Base-by-base conservation (phyloP, 30 jellyfish, hydroid and myxozoan species). In the Nemopilema nomurai region DNA sequence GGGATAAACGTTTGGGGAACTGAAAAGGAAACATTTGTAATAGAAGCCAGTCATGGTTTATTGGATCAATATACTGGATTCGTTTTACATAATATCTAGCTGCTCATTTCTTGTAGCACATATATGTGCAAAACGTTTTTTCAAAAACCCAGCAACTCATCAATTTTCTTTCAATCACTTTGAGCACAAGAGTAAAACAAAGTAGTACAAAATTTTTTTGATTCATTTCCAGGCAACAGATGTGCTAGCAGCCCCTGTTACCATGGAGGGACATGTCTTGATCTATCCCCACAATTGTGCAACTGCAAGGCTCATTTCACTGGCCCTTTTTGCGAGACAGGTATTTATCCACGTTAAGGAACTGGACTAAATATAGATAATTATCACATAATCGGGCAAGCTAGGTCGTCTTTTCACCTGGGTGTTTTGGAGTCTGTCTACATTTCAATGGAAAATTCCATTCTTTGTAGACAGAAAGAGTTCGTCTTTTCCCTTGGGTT, bases 311-410 rank as follows among this genome's bases (percentile, higher is more conserved):
- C n/a, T 1, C 63, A 62, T 4, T 69, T 24, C 49, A 28, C 64
- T 69, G 80, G 80, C 26, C 28, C n/a, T 4, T 69, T 69, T 28
- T 69, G 80, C 17, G 63, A 69, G 23, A 24, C 21, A 69, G 80
- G 80, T 69, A 69, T 41, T 41, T 41, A 3, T 41, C n/a, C n/a
- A n/a, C 57, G 57, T 41, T 3, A 3, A 41, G 9, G 13, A 41
- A 13, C 57, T 3, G 6, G 57, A 41, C n/a, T 41, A 41, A 3
- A 41, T 41, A 13, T 41, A 41, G 9, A 6, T 41, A 3, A 41
- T 3, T 6, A 13, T 6, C 57, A 41, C 57, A 3, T 3, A 3
- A 13, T 41, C 13, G 13, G 6, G 57, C 57, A 41, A 3, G 6
- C 13, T 13, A 13, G 57, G 57, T 13, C 57, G 13, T 41, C 13